Base-by-base conservation (phyloP, 2,888 invertebrate genomes). In the Orthonevra nobilis region DNA sequence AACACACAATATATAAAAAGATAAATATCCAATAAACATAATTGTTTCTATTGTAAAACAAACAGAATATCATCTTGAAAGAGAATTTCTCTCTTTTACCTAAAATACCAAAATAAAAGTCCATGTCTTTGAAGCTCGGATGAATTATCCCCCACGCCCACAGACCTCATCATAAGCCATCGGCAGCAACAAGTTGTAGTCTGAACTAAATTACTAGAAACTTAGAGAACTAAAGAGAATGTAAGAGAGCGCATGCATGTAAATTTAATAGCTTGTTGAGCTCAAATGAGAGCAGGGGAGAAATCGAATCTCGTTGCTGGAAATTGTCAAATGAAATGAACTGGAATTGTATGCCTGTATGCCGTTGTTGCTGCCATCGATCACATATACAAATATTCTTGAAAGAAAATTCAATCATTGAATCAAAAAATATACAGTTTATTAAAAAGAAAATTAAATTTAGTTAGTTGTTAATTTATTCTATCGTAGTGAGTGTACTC, bases 381-480 rank as follows among this genome's bases (percentile, higher is more conserved):
- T 70, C 75, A 77, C 52, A 64, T 70, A 50, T 42, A 56, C 40
- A 20, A 56, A 63, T 52, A 34, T 52, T 42, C 64, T 50, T 56
- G 9, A 44, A 50, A 34, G 38, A 12, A 36, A 23, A 50, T 10
- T 36, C 28, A 40, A n/a, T n/a, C n/a, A n/a, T n/a, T n/a, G n/a
- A n/a, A n/a, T n/a, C n/a, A n/a, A n/a, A n/a, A n/a, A n/a, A n/a
- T n/a, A n/a, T n/a, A n/a, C n/a, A n/a, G n/a, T n/a, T n/a, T n/a
- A n/a, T n/a, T n/a, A n/a, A n/a, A n/a, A n/a, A n/a, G n/a, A n/a
- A 63, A 50, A 56, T 73, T 58, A 56, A 50, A 58, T 77, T 77
- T 77, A 70, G 70, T 77, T 77, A 77, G 72, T 46, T 26, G 64
- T 60, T 77, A 64, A 77, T 77, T 77, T 77, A 70, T 70, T 77